Conservation (phyloP, 2,797 vertebrate genomes). For the Peromyscus melanophrys region DNA sequence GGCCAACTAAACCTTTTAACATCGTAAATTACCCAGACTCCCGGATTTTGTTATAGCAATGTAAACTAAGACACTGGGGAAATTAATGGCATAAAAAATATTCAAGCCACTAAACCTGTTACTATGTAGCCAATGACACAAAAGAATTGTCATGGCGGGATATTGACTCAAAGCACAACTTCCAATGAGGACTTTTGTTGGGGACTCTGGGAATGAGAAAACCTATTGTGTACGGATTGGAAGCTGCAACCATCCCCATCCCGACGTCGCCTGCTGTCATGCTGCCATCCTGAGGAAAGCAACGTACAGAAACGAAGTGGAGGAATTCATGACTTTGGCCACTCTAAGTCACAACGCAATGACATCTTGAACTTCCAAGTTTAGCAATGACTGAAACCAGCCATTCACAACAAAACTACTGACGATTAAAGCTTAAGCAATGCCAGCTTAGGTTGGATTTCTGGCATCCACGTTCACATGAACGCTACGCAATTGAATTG, state of each 20-base stretch:
- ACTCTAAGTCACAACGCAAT: neutral
- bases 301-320: neutral
- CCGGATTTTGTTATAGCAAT: neutral
- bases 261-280: neutral
- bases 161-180: neutral
- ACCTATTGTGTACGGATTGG: neutral
- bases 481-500: neutral
- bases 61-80: neutral
- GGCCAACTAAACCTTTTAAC: neutral
- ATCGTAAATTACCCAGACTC: neutral
- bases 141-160: neutral
- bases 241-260: neutral
- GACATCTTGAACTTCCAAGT: neutral
- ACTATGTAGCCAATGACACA: neutral
- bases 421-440: neutral
- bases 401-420: neutral
- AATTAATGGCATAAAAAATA: neutral
- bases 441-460: neutral
- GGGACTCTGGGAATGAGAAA: conserved; percentile 25
- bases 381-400: neutral
- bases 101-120: neutral
- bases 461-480: neutral
- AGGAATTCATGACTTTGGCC: neutral
- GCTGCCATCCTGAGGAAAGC: neutral
- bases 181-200: neutral